Evolutionary conservation across 2,888 invertebrate species (phyloP).

Genomic region (Drosophila anomalata): DNA sequence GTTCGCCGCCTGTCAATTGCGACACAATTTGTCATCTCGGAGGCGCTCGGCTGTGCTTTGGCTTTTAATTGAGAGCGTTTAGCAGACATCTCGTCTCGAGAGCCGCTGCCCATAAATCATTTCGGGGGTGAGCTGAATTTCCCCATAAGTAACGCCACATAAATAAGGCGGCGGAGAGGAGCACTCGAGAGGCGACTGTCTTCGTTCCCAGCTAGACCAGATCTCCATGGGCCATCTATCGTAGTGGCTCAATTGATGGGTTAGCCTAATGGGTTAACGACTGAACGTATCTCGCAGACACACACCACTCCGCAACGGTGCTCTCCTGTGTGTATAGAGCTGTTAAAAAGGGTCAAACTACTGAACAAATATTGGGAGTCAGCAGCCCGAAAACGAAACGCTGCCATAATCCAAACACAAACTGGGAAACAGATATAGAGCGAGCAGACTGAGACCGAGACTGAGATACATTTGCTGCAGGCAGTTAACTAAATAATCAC

Average conservation of each 20-base stretch:
- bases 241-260: slow-evolving; percentile 28
- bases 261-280: slow-evolving; percentile 36
- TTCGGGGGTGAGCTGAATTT: slow-evolving; percentile 18
- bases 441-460: not conserved
- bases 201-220: not conserved
- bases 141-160: slow-evolving; percentile 78
- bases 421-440: slow-evolving; percentile 9
- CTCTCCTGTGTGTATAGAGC: slow-evolving; percentile 58
- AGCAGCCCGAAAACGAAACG: slow-evolving; percentile 47
- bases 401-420: slow-evolving; percentile 53
- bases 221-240: slow-evolving; percentile 7
- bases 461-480: slow-evolving; percentile 30
- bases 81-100: slow-evolving; percentile 63
- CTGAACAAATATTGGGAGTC: slow-evolving; percentile 75
- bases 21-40: slow-evolving; percentile 43
- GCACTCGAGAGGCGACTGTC: slow-evolving; percentile 2
- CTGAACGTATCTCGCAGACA: slow-evolving; percentile 61
- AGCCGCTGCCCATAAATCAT: slow-evolving; percentile 67
- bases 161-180: slow-evolving; percentile 62
- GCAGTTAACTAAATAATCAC: slow-evolving; percentile 77
- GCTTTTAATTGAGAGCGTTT: slow-evolving; percentile 78
- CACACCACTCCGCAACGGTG: slow-evolving; percentile 31
- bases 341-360: slow-evolving; percentile 77
- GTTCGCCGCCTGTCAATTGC: slow-evolving; percentile 32
- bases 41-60: slow-evolving; percentile 42